A percentile compares a stretch with the other conserved stretches of the same genome.
These are phyloP conservation scores for Apostichopus parvimensis DNA, from an alignment of 35 echinoderm and acorn worm species.

Conservation along the genomic window DNA sequence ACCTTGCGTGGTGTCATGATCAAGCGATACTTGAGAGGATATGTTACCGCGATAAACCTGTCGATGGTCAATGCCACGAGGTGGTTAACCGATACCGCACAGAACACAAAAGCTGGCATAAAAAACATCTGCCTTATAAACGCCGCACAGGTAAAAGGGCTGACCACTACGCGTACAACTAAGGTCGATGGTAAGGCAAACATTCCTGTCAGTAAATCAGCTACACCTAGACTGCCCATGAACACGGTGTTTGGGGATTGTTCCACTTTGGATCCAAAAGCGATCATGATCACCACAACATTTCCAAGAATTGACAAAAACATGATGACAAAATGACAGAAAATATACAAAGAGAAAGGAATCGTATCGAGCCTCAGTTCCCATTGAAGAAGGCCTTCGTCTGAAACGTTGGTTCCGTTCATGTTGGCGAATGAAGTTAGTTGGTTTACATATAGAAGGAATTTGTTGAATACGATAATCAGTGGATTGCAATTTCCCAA, in stretches of 20 bases:
- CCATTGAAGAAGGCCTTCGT: neutral
- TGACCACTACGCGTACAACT: neutral
- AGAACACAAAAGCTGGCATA: neutral
- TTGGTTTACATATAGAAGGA: neutral
- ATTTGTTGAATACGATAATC: no score
- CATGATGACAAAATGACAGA: neutral
- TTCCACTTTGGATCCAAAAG: neutral
- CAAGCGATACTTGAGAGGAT: neutral
- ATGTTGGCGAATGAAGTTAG: neutral
- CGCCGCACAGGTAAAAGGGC: neutral
- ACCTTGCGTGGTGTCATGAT: slow-evolving; percentile 26
- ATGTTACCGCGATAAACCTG: slow-evolving; percentile 16
- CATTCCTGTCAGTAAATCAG: neutral
- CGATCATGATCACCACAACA: neutral
- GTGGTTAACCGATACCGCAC: neutral
- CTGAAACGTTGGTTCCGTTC: neutral
- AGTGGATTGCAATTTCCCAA: no score
- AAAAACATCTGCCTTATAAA: neutral
- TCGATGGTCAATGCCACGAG: slow-evolving; percentile 18
- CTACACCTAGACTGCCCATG: slow-evolving; percentile 2
- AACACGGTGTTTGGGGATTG: neutral
- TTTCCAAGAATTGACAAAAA: neutral
- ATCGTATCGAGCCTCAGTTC: slow-evolving; percentile 9
- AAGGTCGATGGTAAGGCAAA: slow-evolving; percentile 7
- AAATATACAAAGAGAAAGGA: neutral